Base-by-base conservation (phyloP, 2,888 invertebrate species). In the Clistopyga incitator region DNA sequence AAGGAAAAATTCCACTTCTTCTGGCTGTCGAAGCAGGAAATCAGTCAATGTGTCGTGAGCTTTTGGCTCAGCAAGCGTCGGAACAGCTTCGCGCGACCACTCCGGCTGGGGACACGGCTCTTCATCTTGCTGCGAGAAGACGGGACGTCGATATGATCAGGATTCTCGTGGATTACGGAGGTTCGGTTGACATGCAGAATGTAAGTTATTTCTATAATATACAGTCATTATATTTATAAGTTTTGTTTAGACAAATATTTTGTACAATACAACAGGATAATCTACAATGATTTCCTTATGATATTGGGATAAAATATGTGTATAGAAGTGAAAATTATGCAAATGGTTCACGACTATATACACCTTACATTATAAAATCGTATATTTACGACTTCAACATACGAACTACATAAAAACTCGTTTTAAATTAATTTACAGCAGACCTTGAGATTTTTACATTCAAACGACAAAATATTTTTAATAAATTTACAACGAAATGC, bases 11-110 rank as follows among this genome's bases (percentile, higher is more conserved):
- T 91, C 98, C 99, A 88, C 94, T 99, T 91, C 96, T 99, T 92
- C 95, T 98, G 93, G 98, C 99, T 78, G 97, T 98, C 89, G 98
- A 99, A 94, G 97, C 97, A 38, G 99, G 99, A 76, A 99, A 99
- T 94, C 97, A 98, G 94, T 97, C 98, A 87, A 98, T 99, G 96
- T 98, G 98, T 92, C 96, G 98, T 87, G 98, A 99, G 94, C 95
- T 99, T 76, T 95, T 99, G 87, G 96, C 97, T 90, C 96, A 97
- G 89, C 97, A 97, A 94, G 97, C 97, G 72, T 96, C 97, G 71
- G 97, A 98, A 90, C 99, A 99, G 94, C 95, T 98, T 29, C 94
- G 96, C 95, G 96, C 97, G 72, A 96, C 96, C 59, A 96, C 97
- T 72, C 95, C 96, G 67, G 97, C 96, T 90, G 98, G 98, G 59